Evolutionary conservation across 2,113 vertebrate species (phyloP), one percentile per base, ranked within the genome.

Genomic region (Scartelaos histophorus): DNA sequence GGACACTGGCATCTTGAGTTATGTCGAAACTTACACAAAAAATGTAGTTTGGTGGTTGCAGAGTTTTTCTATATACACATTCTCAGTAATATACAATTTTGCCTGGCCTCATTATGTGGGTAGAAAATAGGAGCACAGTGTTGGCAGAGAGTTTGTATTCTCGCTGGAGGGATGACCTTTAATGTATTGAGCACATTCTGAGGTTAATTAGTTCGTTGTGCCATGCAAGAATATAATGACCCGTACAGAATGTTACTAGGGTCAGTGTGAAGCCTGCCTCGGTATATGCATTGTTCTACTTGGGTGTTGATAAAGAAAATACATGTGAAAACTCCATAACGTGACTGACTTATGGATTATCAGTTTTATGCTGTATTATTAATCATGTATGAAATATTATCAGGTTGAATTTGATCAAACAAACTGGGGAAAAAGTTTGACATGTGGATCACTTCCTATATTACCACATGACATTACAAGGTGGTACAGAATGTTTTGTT

Each of bases 381-480:
- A 70, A 56, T 57, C 62, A 49, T 53, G 51, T 54, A 54, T 54
- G 45, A 62, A 66, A 49, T 75, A 61, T 57, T 35, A n/a, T 22
- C 51, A 58, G 21, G 11, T 25, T 3, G 22, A 58, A 24, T 57
- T 24, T 57, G 21, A 57, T 22, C 24, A 9, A 57, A 24, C 13
- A 22, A 25, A 25, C 13, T 21, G 19, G 10, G 9, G 10, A 16
- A 56, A 21, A 21, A 22, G 51, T 51, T 19, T 7, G 16, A 51
- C 47, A 51, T 5, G 4, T 19, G 5, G 29, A 2, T 2, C 29
- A 29, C 29, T 29, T 29, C 29, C 29, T 29, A 29, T 29, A 29
- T 29, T 4, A 29, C 4, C 2, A 29, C 29, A 29, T 29, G 29
- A 29, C 29, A 29, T 29, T 4, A 29, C 29, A 29, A 4, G 4